Evolutionary conservation across 1,140 invertebrate species (phyloP).

Genomic region (Brachionus paranguensis): DNA sequence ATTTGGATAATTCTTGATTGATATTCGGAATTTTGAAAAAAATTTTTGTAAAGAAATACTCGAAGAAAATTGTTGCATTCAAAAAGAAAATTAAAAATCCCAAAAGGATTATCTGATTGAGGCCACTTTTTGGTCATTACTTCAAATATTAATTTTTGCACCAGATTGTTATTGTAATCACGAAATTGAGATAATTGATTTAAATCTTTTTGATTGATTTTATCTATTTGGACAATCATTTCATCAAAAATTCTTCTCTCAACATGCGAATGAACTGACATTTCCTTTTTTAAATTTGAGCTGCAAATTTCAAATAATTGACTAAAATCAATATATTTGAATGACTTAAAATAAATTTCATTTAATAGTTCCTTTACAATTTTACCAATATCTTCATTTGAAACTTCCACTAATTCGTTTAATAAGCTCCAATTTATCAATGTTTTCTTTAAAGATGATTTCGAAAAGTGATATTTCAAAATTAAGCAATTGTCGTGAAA

Average conservation of each 20-base stretch:
- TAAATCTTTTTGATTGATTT: neutral
- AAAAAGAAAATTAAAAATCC: neutral
- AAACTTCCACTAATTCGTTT: neutral
- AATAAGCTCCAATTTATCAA: neutral
- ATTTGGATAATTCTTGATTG: neutral
- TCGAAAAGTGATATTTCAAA: too few species aligned
- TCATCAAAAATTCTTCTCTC: neutral
- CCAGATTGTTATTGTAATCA: neutral
- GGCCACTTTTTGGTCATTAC: neutral
- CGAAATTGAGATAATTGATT: neutral
- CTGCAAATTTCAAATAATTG: neutral
- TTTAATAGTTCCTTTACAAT: neutral
- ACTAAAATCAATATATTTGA: neutral
- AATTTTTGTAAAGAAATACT: neutral
- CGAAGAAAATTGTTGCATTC: slow-evolving; percentile 8
- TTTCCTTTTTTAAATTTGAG: neutral
- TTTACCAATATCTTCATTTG: neutral
- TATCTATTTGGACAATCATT: neutral
- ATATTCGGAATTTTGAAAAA: neutral
- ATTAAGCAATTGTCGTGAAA: neutral
- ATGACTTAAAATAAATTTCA: neutral
- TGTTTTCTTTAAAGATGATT: too few species aligned
- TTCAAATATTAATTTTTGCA: neutral
- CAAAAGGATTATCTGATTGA: neutral
- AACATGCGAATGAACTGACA: neutral